Evolutionary conservation across 2,113 vertebrate species (phyloP), one percentile per base, ranked within the genome.

Genomic region (Bos indicus): DNA sequence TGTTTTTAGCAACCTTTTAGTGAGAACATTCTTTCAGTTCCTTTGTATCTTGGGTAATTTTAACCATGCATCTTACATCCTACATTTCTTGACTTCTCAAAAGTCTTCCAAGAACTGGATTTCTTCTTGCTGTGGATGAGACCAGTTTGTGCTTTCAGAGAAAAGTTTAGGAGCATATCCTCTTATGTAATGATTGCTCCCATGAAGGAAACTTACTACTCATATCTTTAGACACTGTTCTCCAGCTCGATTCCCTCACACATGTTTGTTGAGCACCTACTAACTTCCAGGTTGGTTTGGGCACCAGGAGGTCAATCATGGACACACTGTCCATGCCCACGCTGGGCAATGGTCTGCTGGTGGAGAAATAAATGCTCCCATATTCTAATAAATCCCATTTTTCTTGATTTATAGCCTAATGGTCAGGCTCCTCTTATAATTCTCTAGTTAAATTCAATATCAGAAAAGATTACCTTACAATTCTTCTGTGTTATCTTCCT

Each of bases 21-120:
- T 64, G 21, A 92, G 74, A 46, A 52, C 12, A 26, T 67, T 91
- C 16, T 93, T 92, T 83, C 56, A 91, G n/a, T 95, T 98, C 85
- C 40, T 95, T 74, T 48, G 25, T 91, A 43, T 43, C 26, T 40
- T 54, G 16, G 64, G 26, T 13, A 88, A 17, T 19, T 80, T 48
- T 87, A 28, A 30, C 26, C 60, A 28, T 40, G 4, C 54, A 17
- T 62, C 21, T 84, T 64, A 36, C 40, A 57, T 54, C 26, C 43
- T 51, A 56, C 6, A 3, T 77, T 78, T 94, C 28, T 52, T n/a
- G 33, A 57, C 10, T 94, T 90, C 40, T 10, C 64, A 14, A 25
- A 93, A 82, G 13, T 59, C 56, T 97, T 67, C 52, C 48, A 33
- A 60, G 21, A 86, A 52, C 30, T n/a, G 21, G 11, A 51, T 89